Percentiles rank a stretch among this genome's conserved stretches.
phyloP scores from a whole-genome alignment of 2,113 vertebrate species.

The Leucoraja erinaceus region DNA sequence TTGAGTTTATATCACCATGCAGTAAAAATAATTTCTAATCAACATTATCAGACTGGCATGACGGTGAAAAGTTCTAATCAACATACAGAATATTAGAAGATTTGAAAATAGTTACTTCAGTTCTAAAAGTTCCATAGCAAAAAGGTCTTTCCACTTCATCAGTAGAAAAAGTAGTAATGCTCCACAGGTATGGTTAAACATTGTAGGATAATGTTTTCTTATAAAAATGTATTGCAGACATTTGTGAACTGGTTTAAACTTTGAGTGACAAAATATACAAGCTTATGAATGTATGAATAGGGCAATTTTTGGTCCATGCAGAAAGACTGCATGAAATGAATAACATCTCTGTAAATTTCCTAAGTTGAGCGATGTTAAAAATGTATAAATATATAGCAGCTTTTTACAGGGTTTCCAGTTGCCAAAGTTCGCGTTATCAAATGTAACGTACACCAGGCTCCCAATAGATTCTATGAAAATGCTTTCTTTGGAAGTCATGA shows the following conservation, averaged over 20 bases:
- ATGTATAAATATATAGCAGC: constrained; percentile 38
- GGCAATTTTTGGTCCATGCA: constrained; percentile 26
- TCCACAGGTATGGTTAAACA: constrained; percentile 23
- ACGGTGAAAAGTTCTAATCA: background rate
- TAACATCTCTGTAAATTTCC: constrained; percentile 20
- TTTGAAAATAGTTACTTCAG: constrained; percentile 24
- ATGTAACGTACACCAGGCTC: constrained; percentile 17
- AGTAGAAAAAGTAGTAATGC: constrained; percentile 29
- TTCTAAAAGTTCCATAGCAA: constrained; percentile 21
- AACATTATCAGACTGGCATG: constrained; percentile 20
- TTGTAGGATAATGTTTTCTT: constrained; percentile 7
- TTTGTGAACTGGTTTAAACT: constrained; percentile 27
- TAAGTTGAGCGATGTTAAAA: constrained; percentile 34
- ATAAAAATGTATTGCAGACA: constrained; percentile 36
- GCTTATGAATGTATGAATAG: background rate
- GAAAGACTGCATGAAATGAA: constrained; percentile 36
- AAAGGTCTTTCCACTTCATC: constrained; percentile 25
- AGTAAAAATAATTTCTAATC: constrained; percentile 12
- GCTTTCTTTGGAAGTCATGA: constrained; percentile 31
- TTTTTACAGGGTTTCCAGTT: constrained; percentile 36
- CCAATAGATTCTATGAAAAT: constrained; percentile 19
- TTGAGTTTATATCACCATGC: background rate
- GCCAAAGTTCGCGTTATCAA: background rate
- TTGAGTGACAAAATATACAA: background rate
- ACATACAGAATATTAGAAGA: background rate